These are phyloP conservation scores for Idaea straminata DNA, from an alignment of 2,888 invertebrate genomes.

Conservation along the genomic window DNA sequence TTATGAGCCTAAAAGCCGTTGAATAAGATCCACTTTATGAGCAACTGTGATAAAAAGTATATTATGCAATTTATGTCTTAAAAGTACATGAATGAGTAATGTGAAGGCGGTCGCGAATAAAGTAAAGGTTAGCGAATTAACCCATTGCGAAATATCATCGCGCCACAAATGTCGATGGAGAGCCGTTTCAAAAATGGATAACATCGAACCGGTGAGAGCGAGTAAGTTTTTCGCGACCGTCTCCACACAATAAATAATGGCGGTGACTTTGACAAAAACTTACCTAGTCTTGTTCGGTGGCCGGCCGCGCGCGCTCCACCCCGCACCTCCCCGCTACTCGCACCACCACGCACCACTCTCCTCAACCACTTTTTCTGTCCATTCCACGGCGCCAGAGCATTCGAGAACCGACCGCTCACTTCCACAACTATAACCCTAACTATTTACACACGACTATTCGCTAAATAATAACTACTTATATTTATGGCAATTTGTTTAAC, in stretches of 20 bases:
- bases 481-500: constrained; percentile 81
- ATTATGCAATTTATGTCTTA: neutral
- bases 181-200: constrained; percentile 75
- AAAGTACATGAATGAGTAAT: constrained; percentile 2
- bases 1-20: too few relatives aligned
- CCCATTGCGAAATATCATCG: constrained; percentile 72
- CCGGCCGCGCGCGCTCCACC: constrained; percentile 68
- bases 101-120: constrained; percentile 68
- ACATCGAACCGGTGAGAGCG: constrained; percentile 63
- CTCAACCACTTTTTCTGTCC: constrained; percentile 66
- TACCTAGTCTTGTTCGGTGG: constrained; percentile 78
- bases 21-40: too few relatives aligned
- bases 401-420: constrained; percentile 67
- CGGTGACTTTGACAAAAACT: constrained; percentile 79
- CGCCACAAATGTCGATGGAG: constrained; percentile 61
- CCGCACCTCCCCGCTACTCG: constrained; percentile 36
- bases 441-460: constrained; percentile 73
- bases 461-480: constrained; percentile 79
- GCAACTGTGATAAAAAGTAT: too few relatives aligned
- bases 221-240: constrained; percentile 78
- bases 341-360: constrained; percentile 41
- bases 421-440: constrained; percentile 66
- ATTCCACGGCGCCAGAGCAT: constrained; percentile 71
- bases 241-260: constrained; percentile 80
- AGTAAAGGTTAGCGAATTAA: constrained; percentile 63